phyloP scores from a whole-genome alignment of 2,797 vertebrate species.

The Synanceia verrucosa region DNA sequence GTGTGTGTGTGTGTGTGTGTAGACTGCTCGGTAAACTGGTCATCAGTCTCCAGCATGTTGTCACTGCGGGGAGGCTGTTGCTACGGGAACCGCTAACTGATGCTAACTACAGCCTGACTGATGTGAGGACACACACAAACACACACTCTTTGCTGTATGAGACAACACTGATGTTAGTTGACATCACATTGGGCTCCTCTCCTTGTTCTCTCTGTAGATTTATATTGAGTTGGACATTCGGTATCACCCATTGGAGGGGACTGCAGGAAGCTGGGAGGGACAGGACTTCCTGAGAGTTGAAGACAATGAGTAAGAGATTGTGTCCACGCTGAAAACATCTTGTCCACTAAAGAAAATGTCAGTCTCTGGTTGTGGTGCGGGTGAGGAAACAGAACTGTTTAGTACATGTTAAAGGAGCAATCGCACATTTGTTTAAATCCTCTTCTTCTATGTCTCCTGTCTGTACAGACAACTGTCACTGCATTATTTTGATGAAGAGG shows the following conservation, averaged over 20 bases:
- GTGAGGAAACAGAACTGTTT: neutral
- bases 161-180: neutral
- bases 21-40: conserved; percentile 89
- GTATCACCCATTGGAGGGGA: conserved; percentile 89
- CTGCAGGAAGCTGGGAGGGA: conserved; percentile 86
- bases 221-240: conserved; percentile 90
- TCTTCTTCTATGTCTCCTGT: neutral
- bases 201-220: conserved; percentile 78
- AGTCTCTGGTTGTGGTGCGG: neutral
- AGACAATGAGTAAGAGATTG: conserved; percentile 81
- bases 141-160: neutral
- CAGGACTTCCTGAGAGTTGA: conserved; percentile 84
- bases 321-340: neutral
- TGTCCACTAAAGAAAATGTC: neutral
- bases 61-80: conserved; percentile 83
- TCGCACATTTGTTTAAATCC: neutral
- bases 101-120: conserved; percentile 84
- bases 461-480: no score
- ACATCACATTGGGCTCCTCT: neutral
- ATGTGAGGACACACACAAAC: conserved; percentile 74
- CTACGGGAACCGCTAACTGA: conserved; percentile 88
- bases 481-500: no score
- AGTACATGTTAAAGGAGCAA: neutral
- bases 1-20: conserved; percentile 10
- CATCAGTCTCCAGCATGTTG: conserved; percentile 91